phyloP scores from a whole-genome alignment of 35 echinoderm and acorn worm genomes.

The Lytechinus pictus region DNA sequence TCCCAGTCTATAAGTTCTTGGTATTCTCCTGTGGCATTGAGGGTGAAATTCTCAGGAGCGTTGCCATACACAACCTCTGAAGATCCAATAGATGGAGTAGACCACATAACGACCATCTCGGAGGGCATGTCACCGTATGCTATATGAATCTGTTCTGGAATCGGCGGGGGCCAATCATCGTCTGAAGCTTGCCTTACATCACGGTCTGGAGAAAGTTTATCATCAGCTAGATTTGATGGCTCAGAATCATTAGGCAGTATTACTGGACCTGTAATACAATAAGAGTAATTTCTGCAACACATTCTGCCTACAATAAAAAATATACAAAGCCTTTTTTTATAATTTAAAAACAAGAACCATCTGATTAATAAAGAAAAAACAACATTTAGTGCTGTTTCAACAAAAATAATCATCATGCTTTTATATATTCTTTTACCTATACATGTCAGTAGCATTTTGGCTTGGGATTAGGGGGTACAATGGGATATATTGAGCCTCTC shows the following conservation, averaged over 20 bases:
- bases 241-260: constrained; percentile 54
- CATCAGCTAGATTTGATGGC: not conserved
- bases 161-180: not conserved
- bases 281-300: not conserved
- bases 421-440: too few species aligned
- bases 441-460: too few species aligned
- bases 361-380: too few species aligned
- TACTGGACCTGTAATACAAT: constrained; percentile 58
- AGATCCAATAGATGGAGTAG: constrained; percentile 6
- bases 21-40: not conserved
- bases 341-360: too few species aligned
- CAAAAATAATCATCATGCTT: too few species aligned
- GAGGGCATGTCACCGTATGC: constrained; percentile 69
- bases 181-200: not conserved
- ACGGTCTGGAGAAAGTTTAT: not conserved
- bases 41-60: constrained; percentile 7
- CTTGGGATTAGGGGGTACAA: too few species aligned
- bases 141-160: constrained; percentile 90
- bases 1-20: constrained; percentile 38
- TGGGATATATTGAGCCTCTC: not conserved
- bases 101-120: constrained; percentile 88
- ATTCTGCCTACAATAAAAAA: not conserved
- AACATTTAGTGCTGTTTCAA: too few species aligned
- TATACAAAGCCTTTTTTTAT: too few species aligned
- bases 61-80: constrained; percentile 68